A percentile compares a stretch with the other conserved stretches of the same genome.
phyloP scores from a whole-genome alignment of 2,888 invertebrate genomes.

The Agrilus biguttatus region DNA sequence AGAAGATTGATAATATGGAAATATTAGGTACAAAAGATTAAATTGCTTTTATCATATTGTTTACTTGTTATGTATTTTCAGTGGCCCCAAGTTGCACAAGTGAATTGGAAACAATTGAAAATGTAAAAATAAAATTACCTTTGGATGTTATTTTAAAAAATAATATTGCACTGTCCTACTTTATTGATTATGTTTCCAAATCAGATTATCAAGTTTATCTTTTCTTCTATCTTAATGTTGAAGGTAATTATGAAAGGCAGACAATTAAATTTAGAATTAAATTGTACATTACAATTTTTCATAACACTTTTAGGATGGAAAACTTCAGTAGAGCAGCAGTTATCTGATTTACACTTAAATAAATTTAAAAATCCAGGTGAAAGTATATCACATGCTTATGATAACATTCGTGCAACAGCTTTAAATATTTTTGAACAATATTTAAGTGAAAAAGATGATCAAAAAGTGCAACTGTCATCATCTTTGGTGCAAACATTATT shows the following conservation, averaged over 20 bases:
- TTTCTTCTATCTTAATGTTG: conserved; percentile 65
- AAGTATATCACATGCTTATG: conserved; percentile 24
- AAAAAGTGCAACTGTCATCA: conserved; percentile 48
- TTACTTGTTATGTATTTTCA: not conserved
- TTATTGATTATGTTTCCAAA: conserved; percentile 60
- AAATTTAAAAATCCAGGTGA: conserved; percentile 31
- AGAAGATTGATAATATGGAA: conserved; percentile 26
- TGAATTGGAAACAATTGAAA: conserved; percentile 16
- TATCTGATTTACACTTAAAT: conserved; percentile 40
- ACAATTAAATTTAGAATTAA: not conserved
- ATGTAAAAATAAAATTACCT: conserved; percentile 38
- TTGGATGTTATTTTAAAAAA: conserved; percentile 62
- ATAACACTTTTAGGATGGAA: conserved; percentile 36
- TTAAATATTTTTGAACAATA: conserved; percentile 63
- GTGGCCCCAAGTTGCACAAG: not conserved
- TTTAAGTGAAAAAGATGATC: conserved; percentile 50
- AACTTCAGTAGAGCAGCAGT: conserved; percentile 56
- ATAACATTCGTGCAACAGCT: conserved; percentile 47
- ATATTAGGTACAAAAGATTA: conserved; percentile 4
- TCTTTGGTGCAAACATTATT: conserved; percentile 43
- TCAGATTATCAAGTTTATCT: conserved; percentile 57
- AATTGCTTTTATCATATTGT: not conserved
- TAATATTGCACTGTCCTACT: conserved; percentile 60
- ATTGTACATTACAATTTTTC: conserved; percentile 4
- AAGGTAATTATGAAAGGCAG: conserved; percentile 31